Evolutionary conservation across 2,113 vertebrate species (phyloP).

Genomic region (Xenopus tropicalis): UCB_Xtro_10.0 CM004449.2:102699501-102700000

Average conservation of each 20-base stretch:
- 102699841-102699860: too few species aligned
- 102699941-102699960: too few species aligned
- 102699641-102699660: conserved; percentile 11
- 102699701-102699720: conserved; percentile 71
- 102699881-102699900: too few species aligned
- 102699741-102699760: conserved; percentile 89
- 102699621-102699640: too few species aligned
- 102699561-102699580: conserved; percentile 43
- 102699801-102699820: conserved; percentile 62
- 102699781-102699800: conserved; percentile 76
- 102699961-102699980: too few species aligned
- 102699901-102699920: too few species aligned
- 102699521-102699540: conserved; percentile 77
- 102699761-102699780: conserved; percentile 76
- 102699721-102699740: conserved; percentile 77
- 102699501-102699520: conserved; percentile 91
- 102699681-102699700: conserved; percentile 82
- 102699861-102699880: too few species aligned
- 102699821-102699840: too few species aligned
- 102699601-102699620: too few species aligned
- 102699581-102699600: too few species aligned
- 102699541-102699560: conserved; percentile 77
- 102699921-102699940: too few species aligned
- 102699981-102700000: too few species aligned
- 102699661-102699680: conserved; percentile 94